These are phyloP conservation scores for Osmerus eperlanus DNA, from an alignment of 2,113 vertebrate genomes.

Conservation along the genomic window DNA sequence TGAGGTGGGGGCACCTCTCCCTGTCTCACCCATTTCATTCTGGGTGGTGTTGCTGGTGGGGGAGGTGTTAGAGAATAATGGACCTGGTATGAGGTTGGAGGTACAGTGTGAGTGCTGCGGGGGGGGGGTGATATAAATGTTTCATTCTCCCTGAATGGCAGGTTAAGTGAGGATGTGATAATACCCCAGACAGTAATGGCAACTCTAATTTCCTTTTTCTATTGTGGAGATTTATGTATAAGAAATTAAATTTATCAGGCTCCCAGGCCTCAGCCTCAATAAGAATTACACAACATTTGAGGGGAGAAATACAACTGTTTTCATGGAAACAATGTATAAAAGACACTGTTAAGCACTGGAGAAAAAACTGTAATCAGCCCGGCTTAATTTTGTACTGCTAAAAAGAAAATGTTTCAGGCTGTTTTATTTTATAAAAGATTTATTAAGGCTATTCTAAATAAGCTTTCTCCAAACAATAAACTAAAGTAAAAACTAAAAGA, in stretches of 20 bases:
- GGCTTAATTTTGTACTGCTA: constrained; percentile 51
- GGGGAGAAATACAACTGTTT: constrained; percentile 46
- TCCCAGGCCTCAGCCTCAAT: constrained; percentile 62
- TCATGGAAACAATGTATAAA: constrained; percentile 62
- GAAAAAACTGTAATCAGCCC: constrained; percentile 40
- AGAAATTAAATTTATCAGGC: constrained; percentile 76
- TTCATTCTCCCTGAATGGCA: constrained; percentile 75
- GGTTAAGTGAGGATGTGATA: constrained; percentile 78
- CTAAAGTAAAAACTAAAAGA: background rate
- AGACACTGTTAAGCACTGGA: constrained; percentile 54
- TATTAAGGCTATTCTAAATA: constrained; percentile 3
- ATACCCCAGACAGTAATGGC: constrained; percentile 74
- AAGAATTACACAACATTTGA: constrained; percentile 53
- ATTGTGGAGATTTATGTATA: constrained; percentile 75
- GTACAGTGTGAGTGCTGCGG: constrained; percentile 26
- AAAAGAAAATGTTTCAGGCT: constrained; percentile 26
- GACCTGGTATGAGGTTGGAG: background rate
- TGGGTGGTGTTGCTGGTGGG: too few species aligned
- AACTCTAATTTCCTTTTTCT: constrained; percentile 79
- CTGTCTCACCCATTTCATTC: too few species aligned
- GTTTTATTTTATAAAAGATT: constrained; percentile 38
- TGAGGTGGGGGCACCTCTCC: too few species aligned
- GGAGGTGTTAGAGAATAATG: too few species aligned
- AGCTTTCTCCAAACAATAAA: background rate
- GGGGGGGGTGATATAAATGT: constrained; percentile 61